Conservation (phyloP, 2,888 invertebrate genomes). For the Silvanus unidentatus region DNA sequence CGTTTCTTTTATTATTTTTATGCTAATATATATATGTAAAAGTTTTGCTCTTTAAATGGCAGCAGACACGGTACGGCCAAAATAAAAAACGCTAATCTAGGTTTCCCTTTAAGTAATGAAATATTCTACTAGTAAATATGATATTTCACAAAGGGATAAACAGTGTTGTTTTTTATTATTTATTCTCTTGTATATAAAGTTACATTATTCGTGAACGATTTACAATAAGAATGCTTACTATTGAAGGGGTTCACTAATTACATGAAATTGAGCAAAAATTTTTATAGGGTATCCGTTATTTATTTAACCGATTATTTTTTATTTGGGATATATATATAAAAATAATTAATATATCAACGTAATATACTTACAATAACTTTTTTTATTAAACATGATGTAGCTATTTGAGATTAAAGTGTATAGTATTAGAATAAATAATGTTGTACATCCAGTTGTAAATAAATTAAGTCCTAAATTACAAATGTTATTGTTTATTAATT, state of each 20-base stretch:
- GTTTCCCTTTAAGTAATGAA: too few species aligned
- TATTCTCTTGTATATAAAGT: constrained; percentile 11
- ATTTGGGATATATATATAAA: constrained; percentile 29
- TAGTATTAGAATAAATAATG: constrained; percentile 46
- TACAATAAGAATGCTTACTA: neutral
- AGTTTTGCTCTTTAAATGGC: too few species aligned
- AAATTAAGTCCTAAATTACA: constrained; percentile 29
- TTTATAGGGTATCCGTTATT: constrained; percentile 28
- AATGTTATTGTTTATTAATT: neutral
- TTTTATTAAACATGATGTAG: constrained; percentile 44
- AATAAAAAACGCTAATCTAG: too few species aligned
- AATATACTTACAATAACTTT: constrained; percentile 43
- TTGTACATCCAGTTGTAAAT: constrained; percentile 48
- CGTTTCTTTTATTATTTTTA: neutral
- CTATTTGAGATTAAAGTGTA: constrained; percentile 44
- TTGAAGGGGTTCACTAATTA: constrained; percentile 3
- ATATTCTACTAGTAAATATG: too few species aligned
- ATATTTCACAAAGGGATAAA: neutral
- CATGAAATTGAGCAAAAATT: constrained; percentile 19
- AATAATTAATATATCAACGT: constrained; percentile 38
- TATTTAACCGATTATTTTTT: constrained; percentile 35
- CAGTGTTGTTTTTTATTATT: constrained; percentile 1
- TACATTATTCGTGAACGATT: constrained; percentile 18
- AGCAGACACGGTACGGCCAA: too few species aligned
- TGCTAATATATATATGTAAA: neutral